These are phyloP conservation scores for Neria commutata DNA, from an alignment of 2,888 invertebrate species.

Conservation along the genomic window DNA sequence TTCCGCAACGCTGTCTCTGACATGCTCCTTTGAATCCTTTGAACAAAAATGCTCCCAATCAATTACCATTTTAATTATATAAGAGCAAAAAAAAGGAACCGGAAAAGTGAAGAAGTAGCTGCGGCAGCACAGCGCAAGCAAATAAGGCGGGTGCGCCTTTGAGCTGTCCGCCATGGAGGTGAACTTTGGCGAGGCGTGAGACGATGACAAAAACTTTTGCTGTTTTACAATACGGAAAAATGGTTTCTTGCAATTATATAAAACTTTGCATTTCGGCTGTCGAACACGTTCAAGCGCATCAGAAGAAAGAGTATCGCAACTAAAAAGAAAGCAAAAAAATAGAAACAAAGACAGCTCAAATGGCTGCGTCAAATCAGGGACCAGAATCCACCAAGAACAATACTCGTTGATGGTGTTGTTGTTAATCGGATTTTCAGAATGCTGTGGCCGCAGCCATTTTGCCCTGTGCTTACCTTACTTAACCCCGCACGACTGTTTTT, in stretches of 20 bases:
- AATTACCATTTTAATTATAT: conserved; percentile 22
- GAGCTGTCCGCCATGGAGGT: too few relatives aligned
- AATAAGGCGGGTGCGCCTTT: too few relatives aligned
- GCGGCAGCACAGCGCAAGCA: neutral
- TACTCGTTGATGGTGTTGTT: neutral
- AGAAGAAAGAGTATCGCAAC: neutral
- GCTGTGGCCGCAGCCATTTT: neutral
- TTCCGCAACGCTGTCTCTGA: too few relatives aligned
- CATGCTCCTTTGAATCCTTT: too few relatives aligned
- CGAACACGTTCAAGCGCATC: conserved; percentile 5
- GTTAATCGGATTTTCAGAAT: neutral
- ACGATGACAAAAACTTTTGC: neutral
- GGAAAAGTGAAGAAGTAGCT: neutral
- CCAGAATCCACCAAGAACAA: neutral
- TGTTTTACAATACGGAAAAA: conserved; percentile 12
- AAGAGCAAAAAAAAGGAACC: neutral
- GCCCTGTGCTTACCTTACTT: neutral
- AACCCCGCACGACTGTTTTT: neutral
- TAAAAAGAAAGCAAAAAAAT: neutral
- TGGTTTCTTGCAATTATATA: conserved; percentile 11
- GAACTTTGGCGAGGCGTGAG: neutral
- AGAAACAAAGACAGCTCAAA: conserved; percentile 1
- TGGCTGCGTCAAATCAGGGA: neutral
- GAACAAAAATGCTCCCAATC: conserved; percentile 14
- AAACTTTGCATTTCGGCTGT: conserved; percentile 16